Conservation (phyloP, 35 echinoderm and acorn worm species). For the Stichopus chloronotus region DNA sequence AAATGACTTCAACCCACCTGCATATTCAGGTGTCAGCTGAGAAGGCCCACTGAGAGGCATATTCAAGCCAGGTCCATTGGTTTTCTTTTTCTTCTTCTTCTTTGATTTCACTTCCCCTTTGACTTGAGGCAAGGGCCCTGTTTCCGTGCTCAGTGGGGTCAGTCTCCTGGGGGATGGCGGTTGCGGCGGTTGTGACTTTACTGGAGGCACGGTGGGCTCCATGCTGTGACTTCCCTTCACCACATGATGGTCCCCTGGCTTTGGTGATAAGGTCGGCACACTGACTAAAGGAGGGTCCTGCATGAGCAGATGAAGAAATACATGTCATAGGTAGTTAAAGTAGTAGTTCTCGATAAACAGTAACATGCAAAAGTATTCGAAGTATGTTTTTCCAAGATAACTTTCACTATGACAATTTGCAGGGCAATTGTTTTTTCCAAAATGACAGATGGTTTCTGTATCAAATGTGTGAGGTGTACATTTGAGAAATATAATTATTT, state of each 20-base stretch:
- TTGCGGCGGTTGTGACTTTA: constrained; percentile 1
- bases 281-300: neutral
- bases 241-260: constrained; percentile 7
- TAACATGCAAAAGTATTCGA: too few species aligned
- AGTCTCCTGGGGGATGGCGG: constrained; percentile 28
- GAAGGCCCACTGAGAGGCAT: neutral
- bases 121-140: neutral
- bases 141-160: constrained; percentile 3
- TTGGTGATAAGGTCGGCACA: neutral
- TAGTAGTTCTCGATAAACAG: too few species aligned
- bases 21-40: constrained; percentile 14
- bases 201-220: neutral
- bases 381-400: too few species aligned
- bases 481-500: too few species aligned
- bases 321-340: too few species aligned
- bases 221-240: neutral
- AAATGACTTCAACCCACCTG: neutral
- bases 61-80: neutral
- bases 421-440: too few species aligned
- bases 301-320: neutral
- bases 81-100: constrained; percentile 54
- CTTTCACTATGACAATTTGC: too few species aligned
- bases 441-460: too few species aligned
- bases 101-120: constrained; percentile 39
- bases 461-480: too few species aligned